These are phyloP conservation scores for Sturmia bella DNA, from an alignment of 2,888 invertebrate species.

Conservation along the genomic window DNA sequence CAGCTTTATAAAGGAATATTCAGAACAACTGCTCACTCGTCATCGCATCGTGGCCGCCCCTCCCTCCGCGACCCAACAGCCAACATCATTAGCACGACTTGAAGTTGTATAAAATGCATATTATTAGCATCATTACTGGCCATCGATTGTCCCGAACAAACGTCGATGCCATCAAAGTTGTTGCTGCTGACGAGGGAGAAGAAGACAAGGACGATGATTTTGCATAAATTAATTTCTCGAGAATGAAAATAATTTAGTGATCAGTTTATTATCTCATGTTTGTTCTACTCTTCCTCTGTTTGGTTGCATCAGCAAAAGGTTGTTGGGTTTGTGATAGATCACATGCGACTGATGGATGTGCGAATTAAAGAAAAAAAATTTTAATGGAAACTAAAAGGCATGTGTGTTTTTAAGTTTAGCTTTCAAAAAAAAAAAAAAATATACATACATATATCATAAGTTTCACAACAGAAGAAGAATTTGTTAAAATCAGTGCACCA, in stretches of 20 bases:
- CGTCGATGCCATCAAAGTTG: conserved; percentile 13
- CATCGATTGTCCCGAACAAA: conserved; percentile 39
- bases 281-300: not conserved
- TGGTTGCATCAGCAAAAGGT: conserved; percentile 39
- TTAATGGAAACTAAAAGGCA: no score
- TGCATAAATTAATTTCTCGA: conserved; percentile 58
- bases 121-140: conserved; percentile 64
- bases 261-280: conserved; percentile 40
- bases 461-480: no score
- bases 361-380: not conserved
- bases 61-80: not conserved
- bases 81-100: conserved; percentile 65
- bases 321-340: conserved; percentile 46
- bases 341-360: conserved; percentile 57
- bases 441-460: no score
- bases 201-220: conserved; percentile 59
- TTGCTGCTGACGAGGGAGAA: conserved; percentile 23
- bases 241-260: conserved; percentile 53
- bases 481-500: no score
- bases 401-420: no score
- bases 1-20: conserved; percentile 4
- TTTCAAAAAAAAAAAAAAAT: no score
- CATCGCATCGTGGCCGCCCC: not conserved
- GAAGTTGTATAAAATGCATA: conserved; percentile 60
- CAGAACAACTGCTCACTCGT: conserved; percentile 46